Conservation (phyloP, 2,797 vertebrate species). For the Bradypodion ventrale region DNA sequence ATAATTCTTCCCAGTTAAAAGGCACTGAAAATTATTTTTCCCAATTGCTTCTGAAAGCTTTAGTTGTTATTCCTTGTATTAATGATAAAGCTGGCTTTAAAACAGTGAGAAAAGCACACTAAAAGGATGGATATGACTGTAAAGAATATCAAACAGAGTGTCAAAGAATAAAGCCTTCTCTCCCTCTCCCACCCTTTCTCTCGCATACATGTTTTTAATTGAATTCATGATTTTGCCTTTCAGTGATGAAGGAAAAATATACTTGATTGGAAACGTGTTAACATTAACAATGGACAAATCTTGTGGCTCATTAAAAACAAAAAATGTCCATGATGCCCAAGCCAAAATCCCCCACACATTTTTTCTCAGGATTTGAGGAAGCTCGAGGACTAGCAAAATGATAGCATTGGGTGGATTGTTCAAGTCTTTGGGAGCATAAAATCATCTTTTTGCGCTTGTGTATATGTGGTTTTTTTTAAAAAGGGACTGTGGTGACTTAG, state of each 20-base stretch:
- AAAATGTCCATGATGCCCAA: no score
- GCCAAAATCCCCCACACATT: no score
- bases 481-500: no score
- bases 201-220: not conserved
- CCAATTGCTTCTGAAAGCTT: slow-evolving; percentile 42
- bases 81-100: slow-evolving; percentile 35
- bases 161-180: not conserved
- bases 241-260: not conserved
- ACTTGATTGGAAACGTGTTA: not conserved
- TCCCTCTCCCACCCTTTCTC: not conserved
- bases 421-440: no score
- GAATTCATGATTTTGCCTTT: not conserved
- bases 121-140: slow-evolving; percentile 1
- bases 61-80: slow-evolving; percentile 21
- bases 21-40: slow-evolving; percentile 48
- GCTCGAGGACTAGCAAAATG: no score
- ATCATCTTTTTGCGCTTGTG: no score
- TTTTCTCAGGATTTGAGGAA: no score
- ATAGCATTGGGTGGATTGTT: no score
- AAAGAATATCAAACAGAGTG: slow-evolving; percentile 33
- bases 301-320: not conserved
- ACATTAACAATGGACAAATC: not conserved
- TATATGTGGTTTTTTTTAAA: no score
- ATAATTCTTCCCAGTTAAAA: slow-evolving; percentile 27
- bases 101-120: slow-evolving; percentile 39